Evolutionary conservation across 2,797 vertebrate genomes (phyloP).

Genomic region (Glossophaga mutica): DNA sequence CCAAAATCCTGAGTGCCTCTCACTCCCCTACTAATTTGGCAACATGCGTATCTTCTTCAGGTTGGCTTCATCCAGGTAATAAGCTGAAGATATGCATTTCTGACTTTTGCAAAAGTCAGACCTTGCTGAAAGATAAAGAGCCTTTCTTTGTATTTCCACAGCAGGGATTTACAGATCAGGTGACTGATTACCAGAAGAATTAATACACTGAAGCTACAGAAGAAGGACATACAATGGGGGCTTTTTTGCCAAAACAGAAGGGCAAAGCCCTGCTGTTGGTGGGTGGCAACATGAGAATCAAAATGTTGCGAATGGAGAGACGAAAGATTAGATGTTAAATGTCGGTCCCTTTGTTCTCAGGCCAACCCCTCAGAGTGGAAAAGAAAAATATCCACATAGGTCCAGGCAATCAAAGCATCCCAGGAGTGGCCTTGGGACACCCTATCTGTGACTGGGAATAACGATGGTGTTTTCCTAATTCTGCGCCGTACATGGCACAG

Average conservation of each 20-base stretch:
- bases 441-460: not conserved
- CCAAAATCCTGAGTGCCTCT: not conserved
- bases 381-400: not conserved
- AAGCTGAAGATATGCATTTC: not conserved
- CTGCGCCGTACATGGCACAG: rapidly evolving
- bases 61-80: not conserved
- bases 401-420: not conserved
- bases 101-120: not conserved
- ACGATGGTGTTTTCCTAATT: not conserved
- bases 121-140: not conserved
- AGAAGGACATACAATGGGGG: not conserved
- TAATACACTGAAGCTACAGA: not conserved
- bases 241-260: not conserved
- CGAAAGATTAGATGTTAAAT: not conserved
- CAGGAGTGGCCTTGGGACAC: not conserved
- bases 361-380: not conserved
- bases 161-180: not conserved
- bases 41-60: not conserved
- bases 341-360: not conserved
- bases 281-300: not conserved
- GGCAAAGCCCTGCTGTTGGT: not conserved
- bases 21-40: not conserved
- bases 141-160: not conserved
- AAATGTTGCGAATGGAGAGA: not conserved
- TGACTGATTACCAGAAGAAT: not conserved